Conservation (phyloP, 2,797 vertebrate species). For the Halcyon badia region DNA sequence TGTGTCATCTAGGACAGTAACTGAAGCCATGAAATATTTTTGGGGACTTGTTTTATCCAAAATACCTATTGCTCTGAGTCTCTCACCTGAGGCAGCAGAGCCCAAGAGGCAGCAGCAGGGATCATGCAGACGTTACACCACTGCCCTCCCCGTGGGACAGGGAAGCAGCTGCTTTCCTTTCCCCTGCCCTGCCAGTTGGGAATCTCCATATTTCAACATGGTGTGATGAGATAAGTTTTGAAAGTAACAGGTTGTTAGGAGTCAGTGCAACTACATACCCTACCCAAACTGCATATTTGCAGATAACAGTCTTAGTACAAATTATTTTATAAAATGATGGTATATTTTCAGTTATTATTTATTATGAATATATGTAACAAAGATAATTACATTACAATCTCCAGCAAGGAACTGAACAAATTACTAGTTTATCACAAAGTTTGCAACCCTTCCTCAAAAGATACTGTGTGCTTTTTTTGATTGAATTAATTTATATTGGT, state of each 20-base stretch:
- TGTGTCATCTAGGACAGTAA: background rate
- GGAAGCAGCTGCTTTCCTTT: background rate
- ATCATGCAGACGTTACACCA: rapidly evolving
- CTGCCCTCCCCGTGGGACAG: background rate
- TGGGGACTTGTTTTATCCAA: background rate
- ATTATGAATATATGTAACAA: background rate
- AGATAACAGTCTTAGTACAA: background rate
- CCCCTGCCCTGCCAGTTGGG: background rate
- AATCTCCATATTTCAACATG: background rate
- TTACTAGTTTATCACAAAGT: slow-evolving; percentile 11
- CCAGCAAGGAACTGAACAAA: background rate
- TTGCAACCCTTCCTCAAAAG: slow-evolving; percentile 5
- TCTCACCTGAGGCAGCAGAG: background rate
- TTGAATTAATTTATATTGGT: slow-evolving; percentile 1
- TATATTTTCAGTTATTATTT: background rate
- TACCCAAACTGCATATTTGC: background rate
- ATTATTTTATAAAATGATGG: background rate
- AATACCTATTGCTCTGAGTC: background rate
- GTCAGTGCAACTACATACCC: background rate
- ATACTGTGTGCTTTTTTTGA: background rate
- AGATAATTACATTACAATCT: background rate
- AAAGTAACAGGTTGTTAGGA: background rate
- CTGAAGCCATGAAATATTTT: background rate
- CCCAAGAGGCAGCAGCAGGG: background rate
- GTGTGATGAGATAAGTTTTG: background rate